Base-by-base conservation (phyloP, 2,797 vertebrate genomes). In the Chrysocyon brachyurus region DNA sequence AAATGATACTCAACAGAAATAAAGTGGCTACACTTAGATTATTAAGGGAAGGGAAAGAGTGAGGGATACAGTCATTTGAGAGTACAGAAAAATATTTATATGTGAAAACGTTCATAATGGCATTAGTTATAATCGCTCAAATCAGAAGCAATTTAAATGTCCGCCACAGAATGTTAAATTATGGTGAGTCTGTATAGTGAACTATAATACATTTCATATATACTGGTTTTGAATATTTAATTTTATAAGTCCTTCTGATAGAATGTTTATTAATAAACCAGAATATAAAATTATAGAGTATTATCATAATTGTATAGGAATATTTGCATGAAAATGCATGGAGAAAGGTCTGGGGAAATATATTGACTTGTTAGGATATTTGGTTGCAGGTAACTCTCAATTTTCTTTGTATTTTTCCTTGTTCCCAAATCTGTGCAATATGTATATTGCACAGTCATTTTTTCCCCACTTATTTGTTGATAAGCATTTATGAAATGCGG, bases 321-420 rank as follows among this genome's bases (percentile, higher is more conserved):
- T 56, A 64, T 54, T 24, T 87, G 6, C 57, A n/a, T 66, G 31
- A 7, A 61, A 9, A 24, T 72, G 33, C 56, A 31, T 72, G 31
- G 28, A 78, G 86, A 85, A 89, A 89, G 56, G 46, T 79, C 79
- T 54, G 10, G 33, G 52, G 56, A 82, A 68, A 68, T 61, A 84
- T 2, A 24, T 57, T 56, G 46, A 79, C 63, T 72, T 79, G 28
- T 72, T 16, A 31, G 40, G 16, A 26, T 88, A n/a, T 89, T 92
- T 26, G 3, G 8, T 77, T 92, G 7, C 40, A 68, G 52, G 31
- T 90, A 36, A 94, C 73, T 90, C 68, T 87, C 36, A 57, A 14
- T 82, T 87, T 87, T 72, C 21, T 95, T 86, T 49, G 8, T 90
- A 68, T 52, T 96, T 95, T 82, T 61, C 4, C 68, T 95, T 64